Base-by-base conservation (phyloP, 2,113 vertebrate genomes). In the Mystacornis crossleyi region DNA sequence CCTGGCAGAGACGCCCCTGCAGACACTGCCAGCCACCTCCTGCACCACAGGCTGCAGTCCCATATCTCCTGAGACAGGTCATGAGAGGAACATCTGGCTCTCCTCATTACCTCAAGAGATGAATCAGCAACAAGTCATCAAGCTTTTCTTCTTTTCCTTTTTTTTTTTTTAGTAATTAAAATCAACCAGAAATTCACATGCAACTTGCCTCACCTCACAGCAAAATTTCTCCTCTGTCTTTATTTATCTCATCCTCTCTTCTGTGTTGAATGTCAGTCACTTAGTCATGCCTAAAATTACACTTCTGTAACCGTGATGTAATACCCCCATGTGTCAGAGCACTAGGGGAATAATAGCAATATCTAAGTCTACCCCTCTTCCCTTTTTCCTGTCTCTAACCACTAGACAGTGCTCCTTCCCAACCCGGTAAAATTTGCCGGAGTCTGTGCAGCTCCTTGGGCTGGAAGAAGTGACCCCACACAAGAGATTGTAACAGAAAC, bases 231-330 rank as follows among this genome's bases (percentile, higher is more conserved):
- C 15, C n/a, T 87, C 50, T 64, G 34, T 55, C 83, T 73, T 80
- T 84, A 42, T 55, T 89, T 73, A 88, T 45, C 50, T 86, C 58
- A 71, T 55, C 54, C 42, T 83, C 24, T 57, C 20, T 29, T 73
- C 65, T 48, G 26, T 0, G 0, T 61, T 61, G 90, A 92, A 94
- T 90, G 88, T 95, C 94, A 89, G 45, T 14, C 95, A 89, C 93
- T 91, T 94, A 96, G 70, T 95, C 95, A 90, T 36, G 31, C 48
- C 73, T 69, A 67, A 84, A 87, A 67, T 85, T 20, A 58, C 65
- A 57, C 66, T 65, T 60, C 21, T 73, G 58, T 65, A 92, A 42
- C 95, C 88, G 18, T 94, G 92, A 94, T 26, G 81, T 61, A 85
- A 90, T 15, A 53, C 42, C 28, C 26, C 38, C 19, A 19, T 33